Evolutionary conservation across 2,113 vertebrate genomes (phyloP).

Genomic region (Erinaceus europaeus): DNA sequence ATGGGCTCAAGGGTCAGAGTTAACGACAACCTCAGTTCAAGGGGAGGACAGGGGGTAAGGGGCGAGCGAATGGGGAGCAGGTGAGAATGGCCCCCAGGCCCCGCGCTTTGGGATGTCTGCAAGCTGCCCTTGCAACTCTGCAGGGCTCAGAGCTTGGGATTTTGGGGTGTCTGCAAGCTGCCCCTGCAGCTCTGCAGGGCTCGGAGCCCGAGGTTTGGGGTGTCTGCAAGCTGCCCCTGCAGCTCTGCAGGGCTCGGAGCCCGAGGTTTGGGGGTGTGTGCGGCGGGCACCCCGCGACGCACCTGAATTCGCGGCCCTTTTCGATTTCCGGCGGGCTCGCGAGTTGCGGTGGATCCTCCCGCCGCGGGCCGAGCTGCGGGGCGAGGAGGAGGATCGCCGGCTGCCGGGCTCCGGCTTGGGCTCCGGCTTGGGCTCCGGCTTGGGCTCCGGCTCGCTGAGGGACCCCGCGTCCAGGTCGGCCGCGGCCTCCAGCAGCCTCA

Average conservation of each 20-base stretch:
- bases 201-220: not conserved
- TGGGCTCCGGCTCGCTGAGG: accelerated
- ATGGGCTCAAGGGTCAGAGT: not conserved
- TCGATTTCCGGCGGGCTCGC: too few species aligned
- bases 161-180: not conserved
- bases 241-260: accelerated
- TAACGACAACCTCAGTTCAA: not conserved
- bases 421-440: not conserved
- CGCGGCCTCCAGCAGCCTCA: constrained; percentile 57
- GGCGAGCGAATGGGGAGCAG: not conserved
- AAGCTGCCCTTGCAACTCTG: not conserved
- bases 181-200: not conserved
- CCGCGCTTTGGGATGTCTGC: too few species aligned
- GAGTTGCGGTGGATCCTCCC: not conserved
- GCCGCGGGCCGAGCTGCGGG: not conserved
- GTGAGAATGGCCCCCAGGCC: not conserved
- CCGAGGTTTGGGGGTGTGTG: not conserved
- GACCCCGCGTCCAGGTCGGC: not conserved
- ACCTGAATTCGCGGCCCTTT: not conserved
- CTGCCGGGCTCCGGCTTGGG: too few species aligned
- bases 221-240: not conserved
- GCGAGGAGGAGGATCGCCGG: not conserved
- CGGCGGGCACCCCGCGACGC: not conserved
- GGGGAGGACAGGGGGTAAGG: not conserved
- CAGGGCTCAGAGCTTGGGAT: too few species aligned